These are phyloP conservation scores for Muschampia staudingeri DNA, from an alignment of 2,888 invertebrate species.

Conservation along the genomic window DNA sequence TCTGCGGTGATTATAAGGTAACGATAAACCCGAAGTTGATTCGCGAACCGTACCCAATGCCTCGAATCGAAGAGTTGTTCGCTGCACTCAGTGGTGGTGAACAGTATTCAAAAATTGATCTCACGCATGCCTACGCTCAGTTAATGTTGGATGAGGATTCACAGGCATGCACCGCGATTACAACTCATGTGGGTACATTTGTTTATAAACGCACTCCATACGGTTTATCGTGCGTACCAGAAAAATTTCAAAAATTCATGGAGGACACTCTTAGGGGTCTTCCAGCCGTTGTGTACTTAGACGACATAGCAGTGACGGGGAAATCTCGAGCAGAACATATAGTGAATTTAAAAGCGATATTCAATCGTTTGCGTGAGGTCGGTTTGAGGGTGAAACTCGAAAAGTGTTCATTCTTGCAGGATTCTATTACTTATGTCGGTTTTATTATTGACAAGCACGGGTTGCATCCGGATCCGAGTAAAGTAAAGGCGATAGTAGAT, in stretches of 20 bases:
- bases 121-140: slow-evolving; percentile 67
- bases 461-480: slow-evolving; percentile 52
- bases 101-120: slow-evolving; percentile 68
- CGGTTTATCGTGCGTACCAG: slow-evolving; percentile 64
- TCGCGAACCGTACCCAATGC: slow-evolving; percentile 19
- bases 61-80: slow-evolving; percentile 62
- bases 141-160: slow-evolving; percentile 56
- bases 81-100: slow-evolving; percentile 65
- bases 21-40: slow-evolving; percentile 7
- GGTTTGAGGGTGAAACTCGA: slow-evolving; percentile 56
- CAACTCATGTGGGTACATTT: slow-evolving; percentile 65
- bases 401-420: slow-evolving; percentile 39
- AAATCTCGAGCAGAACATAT: no score
- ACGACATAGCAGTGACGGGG: no score
- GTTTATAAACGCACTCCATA: slow-evolving; percentile 62
- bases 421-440: slow-evolving; percentile 40
- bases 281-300: no score
- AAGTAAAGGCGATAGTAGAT: slow-evolving; percentile 52
- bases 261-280: slow-evolving; percentile 46
- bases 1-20: slow-evolving; percentile 5
- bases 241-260: slow-evolving; percentile 66
- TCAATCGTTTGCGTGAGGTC: slow-evolving; percentile 43
- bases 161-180: slow-evolving; percentile 61
- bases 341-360: not conserved
- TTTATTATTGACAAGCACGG: slow-evolving; percentile 55